Evolutionary conservation across 2,888 invertebrate species (phyloP).

Genomic region (Coenonympha arcania): DNA sequence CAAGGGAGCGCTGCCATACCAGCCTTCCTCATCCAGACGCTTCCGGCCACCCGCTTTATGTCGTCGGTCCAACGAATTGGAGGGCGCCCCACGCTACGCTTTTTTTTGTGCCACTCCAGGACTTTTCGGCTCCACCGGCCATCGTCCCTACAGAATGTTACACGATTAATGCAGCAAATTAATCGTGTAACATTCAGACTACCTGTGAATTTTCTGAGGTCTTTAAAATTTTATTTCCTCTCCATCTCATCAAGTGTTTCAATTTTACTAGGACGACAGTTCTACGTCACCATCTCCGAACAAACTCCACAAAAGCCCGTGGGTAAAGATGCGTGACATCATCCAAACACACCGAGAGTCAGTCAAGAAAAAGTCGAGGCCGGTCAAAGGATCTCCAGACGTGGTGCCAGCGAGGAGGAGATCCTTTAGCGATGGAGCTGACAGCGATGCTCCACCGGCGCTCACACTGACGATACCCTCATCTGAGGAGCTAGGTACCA

Average conservation of each 20-base stretch:
- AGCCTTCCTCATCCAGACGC: too few relatives aligned
- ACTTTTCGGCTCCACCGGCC: too few relatives aligned
- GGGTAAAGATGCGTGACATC: conserved; percentile 85
- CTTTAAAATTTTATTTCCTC: too few relatives aligned
- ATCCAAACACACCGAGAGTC: conserved; percentile 81
- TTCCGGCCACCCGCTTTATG: too few relatives aligned
- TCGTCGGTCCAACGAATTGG: too few relatives aligned
- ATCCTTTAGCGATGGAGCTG: conserved; percentile 66
- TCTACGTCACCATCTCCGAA: conserved; percentile 68
- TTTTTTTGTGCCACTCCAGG: too few relatives aligned
- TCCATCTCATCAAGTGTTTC: neutral
- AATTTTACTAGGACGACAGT: conserved; percentile 58
- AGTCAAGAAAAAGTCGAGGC: conserved; percentile 73
- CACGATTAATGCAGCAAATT: too few relatives aligned
- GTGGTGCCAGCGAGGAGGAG: conserved; percentile 54
- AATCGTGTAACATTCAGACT: too few relatives aligned
- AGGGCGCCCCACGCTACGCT: too few relatives aligned
- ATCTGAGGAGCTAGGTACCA: conserved; percentile 71
- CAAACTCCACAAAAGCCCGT: conserved; percentile 78
- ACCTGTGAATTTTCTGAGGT: too few relatives aligned
- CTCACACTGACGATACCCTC: conserved; percentile 76
- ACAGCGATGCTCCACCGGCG: conserved; percentile 66
- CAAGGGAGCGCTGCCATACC: too few relatives aligned
- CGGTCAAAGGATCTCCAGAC: conserved; percentile 59
- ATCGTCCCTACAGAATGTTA: too few relatives aligned